These are phyloP conservation scores for Lysiphlebus fabarum DNA, from an alignment of 1,140 invertebrate genomes.

Conservation along the genomic window DNA sequence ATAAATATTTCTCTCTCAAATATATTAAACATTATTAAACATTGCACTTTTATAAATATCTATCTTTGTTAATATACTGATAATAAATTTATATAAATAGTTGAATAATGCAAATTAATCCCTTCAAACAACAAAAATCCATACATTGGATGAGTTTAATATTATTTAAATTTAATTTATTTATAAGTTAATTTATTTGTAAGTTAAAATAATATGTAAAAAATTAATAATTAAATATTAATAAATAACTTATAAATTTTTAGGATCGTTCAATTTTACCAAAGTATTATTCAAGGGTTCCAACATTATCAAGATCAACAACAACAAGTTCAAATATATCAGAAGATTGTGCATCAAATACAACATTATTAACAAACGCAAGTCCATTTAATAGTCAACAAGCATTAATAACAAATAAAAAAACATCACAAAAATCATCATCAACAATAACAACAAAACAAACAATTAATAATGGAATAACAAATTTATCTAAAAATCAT, in stretches of 20 bases:
- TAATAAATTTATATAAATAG: conserved; percentile 43
- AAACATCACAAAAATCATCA: neutral
- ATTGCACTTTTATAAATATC: neutral
- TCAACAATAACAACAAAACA: neutral
- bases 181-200: neutral
- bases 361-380: conserved; percentile 56
- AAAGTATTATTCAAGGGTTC: conserved; percentile 46
- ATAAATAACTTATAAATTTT: conserved; percentile 14
- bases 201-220: too few relatives aligned
- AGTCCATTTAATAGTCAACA: conserved; percentile 56
- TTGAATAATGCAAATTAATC: conserved; percentile 28
- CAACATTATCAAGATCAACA: conserved; percentile 35
- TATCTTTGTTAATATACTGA: conserved; percentile 24
- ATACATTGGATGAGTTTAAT: conserved; percentile 11
- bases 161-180: neutral
- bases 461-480: conserved; percentile 7
- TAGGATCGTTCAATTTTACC: conserved; percentile 45
- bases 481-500: conserved; percentile 21
- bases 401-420: conserved; percentile 28
- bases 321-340: conserved; percentile 57
- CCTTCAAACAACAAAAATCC: conserved; percentile 18
- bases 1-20: conserved; percentile 14
- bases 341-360: conserved; percentile 59
- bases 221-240: too few relatives aligned
- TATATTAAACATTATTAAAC: neutral